Percentiles rank a stretch among this genome's conserved stretches.
Evolutionary conservation across 2,113 vertebrate species (phyloP).

Genomic region (Hymenochirus boettgeri): DNA sequence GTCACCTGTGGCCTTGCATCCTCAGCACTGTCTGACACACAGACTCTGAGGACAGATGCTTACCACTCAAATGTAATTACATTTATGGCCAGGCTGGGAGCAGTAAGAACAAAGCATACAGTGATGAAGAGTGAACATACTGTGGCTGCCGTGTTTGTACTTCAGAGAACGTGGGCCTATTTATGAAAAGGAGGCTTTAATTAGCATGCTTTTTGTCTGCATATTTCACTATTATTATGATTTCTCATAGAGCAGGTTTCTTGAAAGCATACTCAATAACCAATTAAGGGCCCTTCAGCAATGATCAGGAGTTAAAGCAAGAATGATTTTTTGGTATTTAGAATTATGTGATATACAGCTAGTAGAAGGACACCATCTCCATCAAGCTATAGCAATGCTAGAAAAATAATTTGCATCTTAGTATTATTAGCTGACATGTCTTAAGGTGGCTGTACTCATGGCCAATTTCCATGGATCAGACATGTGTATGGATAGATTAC

Average conservation of each 20-base stretch:
- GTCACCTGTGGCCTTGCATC: constrained; percentile 40
- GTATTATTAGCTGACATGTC: no score
- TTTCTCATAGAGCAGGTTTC: background rate
- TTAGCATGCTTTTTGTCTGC: background rate
- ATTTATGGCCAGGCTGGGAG: constrained; percentile 28
- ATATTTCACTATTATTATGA: background rate
- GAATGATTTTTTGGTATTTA: background rate
- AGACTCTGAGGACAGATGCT: constrained; percentile 40
- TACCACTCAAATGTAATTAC: constrained; percentile 37
- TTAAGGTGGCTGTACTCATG: no score
- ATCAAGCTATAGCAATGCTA: no score
- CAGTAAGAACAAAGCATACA: constrained; percentile 27
- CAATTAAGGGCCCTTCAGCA: no score
- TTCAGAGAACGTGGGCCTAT: background rate
- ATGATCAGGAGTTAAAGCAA: background rate
- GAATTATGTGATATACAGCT: no score
- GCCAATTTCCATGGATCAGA: no score
- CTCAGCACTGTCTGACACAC: constrained; percentile 31
- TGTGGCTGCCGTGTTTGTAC: constrained; percentile 1
- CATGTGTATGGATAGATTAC: no score
- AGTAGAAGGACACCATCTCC: no score
- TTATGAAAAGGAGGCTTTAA: constrained; percentile 7
- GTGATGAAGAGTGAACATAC: constrained; percentile 5
- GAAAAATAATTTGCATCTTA: no score
- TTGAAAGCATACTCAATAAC: no score